Evolutionary conservation across 2,888 invertebrate genomes (phyloP).

Genomic region (Drosophila ochracea): DNA sequence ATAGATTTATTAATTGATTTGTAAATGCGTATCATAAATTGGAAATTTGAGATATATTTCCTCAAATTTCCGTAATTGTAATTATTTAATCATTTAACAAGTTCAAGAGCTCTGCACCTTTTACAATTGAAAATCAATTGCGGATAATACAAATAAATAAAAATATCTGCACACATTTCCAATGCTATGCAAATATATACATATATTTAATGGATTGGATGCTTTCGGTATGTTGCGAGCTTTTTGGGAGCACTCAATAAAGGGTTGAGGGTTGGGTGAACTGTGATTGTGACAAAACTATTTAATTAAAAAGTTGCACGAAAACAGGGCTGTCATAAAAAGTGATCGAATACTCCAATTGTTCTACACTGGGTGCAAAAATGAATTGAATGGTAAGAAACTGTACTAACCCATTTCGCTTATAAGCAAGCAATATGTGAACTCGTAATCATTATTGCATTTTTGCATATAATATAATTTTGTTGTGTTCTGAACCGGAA

Average conservation of each 20-base stretch:
- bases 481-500: slow-evolving; percentile 1
- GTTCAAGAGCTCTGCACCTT: not conserved
- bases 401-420: not conserved
- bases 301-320: not conserved
- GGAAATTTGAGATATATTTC: no score
- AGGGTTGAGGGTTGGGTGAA: not conserved
- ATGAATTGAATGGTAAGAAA: not conserved
- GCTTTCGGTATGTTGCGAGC: not conserved
- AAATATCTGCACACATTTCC: not conserved
- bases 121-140: no score
- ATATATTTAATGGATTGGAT: no score
- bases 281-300: not conserved
- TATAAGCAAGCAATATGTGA: not conserved
- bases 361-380: not conserved
- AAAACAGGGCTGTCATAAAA: not conserved
- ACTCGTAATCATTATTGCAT: not conserved
- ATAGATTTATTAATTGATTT: not conserved
- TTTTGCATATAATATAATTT: not conserved
- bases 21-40: not conserved
- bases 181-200: not conserved
- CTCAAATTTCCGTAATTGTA: not conserved
- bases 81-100: not conserved
- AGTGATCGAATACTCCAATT: not conserved
- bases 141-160: not conserved
- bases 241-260: not conserved